phyloP scores from a whole-genome alignment of 2,797 vertebrate genomes.

The Acanthopagrus latus region DNA sequence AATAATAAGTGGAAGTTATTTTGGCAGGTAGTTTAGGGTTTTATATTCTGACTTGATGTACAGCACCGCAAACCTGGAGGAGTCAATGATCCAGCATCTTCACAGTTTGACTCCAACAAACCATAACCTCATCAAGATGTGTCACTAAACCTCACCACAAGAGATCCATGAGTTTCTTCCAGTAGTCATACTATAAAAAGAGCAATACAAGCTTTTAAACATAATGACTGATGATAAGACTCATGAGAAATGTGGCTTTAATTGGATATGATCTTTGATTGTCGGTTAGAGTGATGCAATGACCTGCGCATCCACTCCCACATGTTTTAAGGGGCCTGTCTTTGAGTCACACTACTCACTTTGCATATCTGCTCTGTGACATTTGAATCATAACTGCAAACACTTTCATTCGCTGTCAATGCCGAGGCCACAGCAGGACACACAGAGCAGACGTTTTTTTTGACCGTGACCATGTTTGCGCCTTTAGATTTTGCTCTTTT shows the following conservation, averaged over 20 bases:
- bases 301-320: conserved; percentile 10
- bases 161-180: background rate
- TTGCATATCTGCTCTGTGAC: conserved; percentile 74
- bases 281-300: background rate
- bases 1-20: background rate
- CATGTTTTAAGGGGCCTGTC: conserved; percentile 2
- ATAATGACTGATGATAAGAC: background rate
- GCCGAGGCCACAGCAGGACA: conserved; percentile 22
- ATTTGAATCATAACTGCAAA: conserved; percentile 65
- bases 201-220: background rate
- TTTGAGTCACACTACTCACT: conserved; percentile 27
- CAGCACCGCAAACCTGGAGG: background rate
- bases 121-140: background rate
- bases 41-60: conserved; percentile 7
- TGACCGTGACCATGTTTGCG: conserved; percentile 29
- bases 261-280: background rate
- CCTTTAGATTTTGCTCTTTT: conserved; percentile 32
- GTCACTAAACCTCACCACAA: background rate
- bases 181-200: background rate
- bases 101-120: conserved; percentile 5
- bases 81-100: background rate
- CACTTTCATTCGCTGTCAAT: conserved; percentile 20
- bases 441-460: conserved; percentile 11
- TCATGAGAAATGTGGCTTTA: background rate
- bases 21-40: background rate